phyloP scores from a whole-genome alignment of 2,797 vertebrate species.

The Poeciliopsis infans region DNA sequence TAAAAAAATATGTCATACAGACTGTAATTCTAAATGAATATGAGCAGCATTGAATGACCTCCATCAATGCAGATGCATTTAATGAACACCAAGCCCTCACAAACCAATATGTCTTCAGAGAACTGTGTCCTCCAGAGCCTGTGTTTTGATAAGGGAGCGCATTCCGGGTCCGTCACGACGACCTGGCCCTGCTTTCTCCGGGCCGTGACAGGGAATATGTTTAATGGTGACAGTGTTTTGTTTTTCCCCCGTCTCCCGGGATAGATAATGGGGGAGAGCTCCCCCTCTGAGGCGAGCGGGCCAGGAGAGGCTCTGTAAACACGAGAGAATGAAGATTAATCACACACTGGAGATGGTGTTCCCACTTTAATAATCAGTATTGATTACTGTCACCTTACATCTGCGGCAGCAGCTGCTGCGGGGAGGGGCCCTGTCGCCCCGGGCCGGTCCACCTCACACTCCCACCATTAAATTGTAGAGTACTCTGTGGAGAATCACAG shows the following conservation, averaged over 20 bases:
- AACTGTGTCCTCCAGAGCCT: background rate
- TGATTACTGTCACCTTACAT: conserved; percentile 83
- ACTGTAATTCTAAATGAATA: no score
- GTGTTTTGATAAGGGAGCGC: conserved; percentile 4
- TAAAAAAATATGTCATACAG: no score
- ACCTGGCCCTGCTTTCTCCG: conserved; percentile 24
- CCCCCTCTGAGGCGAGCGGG: conserved; percentile 58
- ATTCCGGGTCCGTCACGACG: conserved; percentile 13
- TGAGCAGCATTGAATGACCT: background rate
- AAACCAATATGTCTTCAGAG: background rate
- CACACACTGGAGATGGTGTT: conserved; percentile 77
- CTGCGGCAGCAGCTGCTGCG: conserved; percentile 77
- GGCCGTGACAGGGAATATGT: conserved; percentile 62
- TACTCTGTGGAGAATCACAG: conserved; percentile 48
- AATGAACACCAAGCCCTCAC: background rate
- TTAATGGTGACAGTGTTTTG: conserved; percentile 75
- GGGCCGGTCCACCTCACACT: conserved; percentile 64
- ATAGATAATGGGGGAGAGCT: conserved; percentile 64
- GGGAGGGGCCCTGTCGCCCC: conserved; percentile 48
- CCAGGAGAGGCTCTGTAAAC: conserved; percentile 76
- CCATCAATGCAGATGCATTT: background rate
- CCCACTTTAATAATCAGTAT: conserved; percentile 83
- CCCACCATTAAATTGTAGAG: conserved; percentile 55
- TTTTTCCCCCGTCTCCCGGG: conserved; percentile 66
- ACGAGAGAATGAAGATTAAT: conserved; percentile 82